A percentile compares a stretch with the other conserved stretches of the same genome.
These are phyloP conservation scores for Galaxias olidus DNA, from an alignment of 2,797 vertebrate species.

Conservation along the genomic window DNA sequence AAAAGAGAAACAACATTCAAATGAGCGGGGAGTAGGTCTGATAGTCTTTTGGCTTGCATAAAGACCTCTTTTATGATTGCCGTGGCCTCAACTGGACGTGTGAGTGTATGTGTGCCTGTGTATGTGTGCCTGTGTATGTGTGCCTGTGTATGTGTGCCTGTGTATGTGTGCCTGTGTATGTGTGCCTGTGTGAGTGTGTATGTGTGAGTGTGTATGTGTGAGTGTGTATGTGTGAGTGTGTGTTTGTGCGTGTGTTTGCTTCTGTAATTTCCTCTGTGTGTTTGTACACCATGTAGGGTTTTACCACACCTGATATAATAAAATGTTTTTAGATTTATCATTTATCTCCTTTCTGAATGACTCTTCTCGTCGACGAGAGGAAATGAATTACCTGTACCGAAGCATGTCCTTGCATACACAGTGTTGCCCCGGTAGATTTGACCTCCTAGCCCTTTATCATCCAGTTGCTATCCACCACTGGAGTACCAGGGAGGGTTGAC, in stretches of 20 bases:
- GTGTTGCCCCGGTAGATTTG: background rate
- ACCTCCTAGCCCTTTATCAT: conserved; percentile 4
- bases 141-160: conserved; percentile 22
- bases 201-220: conserved; percentile 19
- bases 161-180: background rate
- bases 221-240: conserved; percentile 42
- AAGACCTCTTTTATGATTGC: conserved; percentile 55
- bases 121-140: conserved; percentile 1
- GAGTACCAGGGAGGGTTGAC: background rate
- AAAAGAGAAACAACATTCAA: conserved; percentile 41
- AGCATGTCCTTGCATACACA: background rate
- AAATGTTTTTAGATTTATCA: conserved; percentile 52
- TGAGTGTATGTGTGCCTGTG: background rate
- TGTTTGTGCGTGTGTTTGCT: conserved; percentile 47
- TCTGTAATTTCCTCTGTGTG: conserved; percentile 41
- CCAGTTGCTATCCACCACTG: background rate
- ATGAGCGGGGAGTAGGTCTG: conserved; percentile 41
- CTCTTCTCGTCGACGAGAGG: conserved; percentile 4
- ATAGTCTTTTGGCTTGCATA: conserved; percentile 30
- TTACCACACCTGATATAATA: conserved; percentile 58
- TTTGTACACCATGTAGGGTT: conserved; percentile 45
- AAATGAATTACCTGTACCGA: background rate
- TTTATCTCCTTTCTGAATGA: conserved; percentile 38
- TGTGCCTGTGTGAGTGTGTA: background rate
- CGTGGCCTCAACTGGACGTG: background rate